A percentile compares a stretch with the other conserved stretches of the same genome.
Conservation (phyloP, 1,140 invertebrate genomes). For the Diprion similis region DNA sequence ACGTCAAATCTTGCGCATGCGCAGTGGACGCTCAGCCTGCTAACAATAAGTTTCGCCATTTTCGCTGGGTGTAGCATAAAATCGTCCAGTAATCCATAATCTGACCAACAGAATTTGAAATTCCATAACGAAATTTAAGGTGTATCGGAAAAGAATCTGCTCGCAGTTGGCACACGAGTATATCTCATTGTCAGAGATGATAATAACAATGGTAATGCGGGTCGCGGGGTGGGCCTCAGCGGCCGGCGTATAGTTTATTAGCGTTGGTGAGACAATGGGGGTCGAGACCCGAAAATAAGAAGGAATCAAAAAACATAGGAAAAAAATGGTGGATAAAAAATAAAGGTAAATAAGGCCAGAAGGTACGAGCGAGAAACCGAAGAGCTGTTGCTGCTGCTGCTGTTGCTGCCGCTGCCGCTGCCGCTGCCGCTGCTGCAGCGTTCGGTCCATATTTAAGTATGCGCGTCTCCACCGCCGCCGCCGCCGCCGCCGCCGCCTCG, state of each 20-base stretch:
- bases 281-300: slow-evolving; percentile 59
- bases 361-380: slow-evolving; percentile 9
- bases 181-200: slow-evolving; percentile 32
- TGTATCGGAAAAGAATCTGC: neutral
- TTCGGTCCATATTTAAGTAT: slow-evolving; percentile 59
- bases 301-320: slow-evolving; percentile 34
- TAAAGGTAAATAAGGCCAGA: slow-evolving; percentile 22
- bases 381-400: neutral
- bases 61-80: too few species aligned
- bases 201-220: slow-evolving; percentile 50
- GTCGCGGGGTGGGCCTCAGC: slow-evolving; percentile 53
- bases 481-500: slow-evolving; percentile 49
- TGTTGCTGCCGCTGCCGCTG: too few species aligned
- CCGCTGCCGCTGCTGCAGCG: too few species aligned
- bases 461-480: slow-evolving; percentile 35
- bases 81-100: too few species aligned
- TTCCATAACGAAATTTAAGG: neutral
- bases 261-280: slow-evolving; percentile 58
- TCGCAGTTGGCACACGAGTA: neutral
- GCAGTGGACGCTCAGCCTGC: too few species aligned
- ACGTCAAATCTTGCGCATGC: too few species aligned
- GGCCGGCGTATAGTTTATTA: slow-evolving; percentile 58
- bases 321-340: slow-evolving; percentile 23
- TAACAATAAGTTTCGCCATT: too few species aligned
- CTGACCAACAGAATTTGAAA: too few species aligned